Evolutionary conservation across 2,797 vertebrate species (phyloP), one percentile per base, ranked within the genome.

Genomic region (Danio aesculapii): DNA sequence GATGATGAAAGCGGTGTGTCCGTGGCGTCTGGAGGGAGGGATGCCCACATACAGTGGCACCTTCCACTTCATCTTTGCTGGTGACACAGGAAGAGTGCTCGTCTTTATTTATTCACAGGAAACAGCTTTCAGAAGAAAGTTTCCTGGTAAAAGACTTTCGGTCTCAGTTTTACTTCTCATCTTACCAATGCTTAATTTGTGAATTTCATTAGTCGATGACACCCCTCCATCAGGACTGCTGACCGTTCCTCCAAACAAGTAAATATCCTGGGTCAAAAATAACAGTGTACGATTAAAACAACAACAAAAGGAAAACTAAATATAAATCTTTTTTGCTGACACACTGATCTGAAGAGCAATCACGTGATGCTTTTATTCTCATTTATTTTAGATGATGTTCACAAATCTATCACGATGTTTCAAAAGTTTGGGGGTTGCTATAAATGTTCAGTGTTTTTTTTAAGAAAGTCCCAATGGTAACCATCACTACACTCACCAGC

Each of bases 61-160:
- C 83, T 96, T 96, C 92, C 93, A 95, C 88, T 96, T 96, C 84
- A 91, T 92, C 80, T 95, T 95, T 66, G 89, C 93, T 95, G 75
- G 55, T 86, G 84, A 85, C 13, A 50, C 9, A 53, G 7, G 39
- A 61, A 55, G 39, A 19, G 21, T 57, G 14, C 72, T 49, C 9
- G 12, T 59, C 61, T 71, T 46, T 67, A 64, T 63, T 69, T 19
- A 53, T 63, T 30, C 17, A 61, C 53, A 19, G 71, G 17, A 73
- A 44, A 59, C 17, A 8, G 7, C 19, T 10, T 9, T 14, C 5
- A 49, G 44, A 46, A 67, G 10, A 21, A 46, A 47, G 8, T 4
- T 49, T 47, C 17, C 59, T 4, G 9, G 43, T 10, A 30, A 16
- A 17, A 43, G 5, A 13, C 8, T 10, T 62, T 62, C 21, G 58